Evolutionary conservation across 2,113 vertebrate species (phyloP), one percentile per base, ranked within the genome.

Genomic region (Eulemur rufifrons): DNA sequence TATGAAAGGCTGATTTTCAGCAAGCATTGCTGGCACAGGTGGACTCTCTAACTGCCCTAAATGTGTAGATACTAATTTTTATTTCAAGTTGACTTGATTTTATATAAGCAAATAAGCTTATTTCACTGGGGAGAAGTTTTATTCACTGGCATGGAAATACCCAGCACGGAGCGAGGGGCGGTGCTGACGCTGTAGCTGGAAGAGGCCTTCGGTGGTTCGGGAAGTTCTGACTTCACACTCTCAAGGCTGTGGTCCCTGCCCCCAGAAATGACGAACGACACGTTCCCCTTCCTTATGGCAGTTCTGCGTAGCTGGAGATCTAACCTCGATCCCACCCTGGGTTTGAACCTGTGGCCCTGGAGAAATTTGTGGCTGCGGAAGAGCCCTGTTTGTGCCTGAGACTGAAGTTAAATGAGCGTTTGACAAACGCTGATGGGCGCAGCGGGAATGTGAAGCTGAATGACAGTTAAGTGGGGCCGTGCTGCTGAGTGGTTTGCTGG

Each of bases 301-400:
- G 3, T 59, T 93, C 61, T 95, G 37, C 84, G 91, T 45, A 91
- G 87, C 74, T 96, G 92, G 71, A 93, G 9, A 17, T 90, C 92
- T 95, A 82, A 69, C 80, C 74, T 63, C 59, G 76, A 92, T 66
- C 39, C 14, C 39, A 4, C 34, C 84, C 27, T n/a, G 45, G n/a
- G 42, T 96, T 94, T 39, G 42, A 76, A 56, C 87, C 34, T 5
- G 0, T 86, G 86, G 39, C 56, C 96, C 63, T 42, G 17, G 34
- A 34, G 66, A 87, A 91, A 76, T 78, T 42, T 89, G 11, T 59
- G 15, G 29, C 14, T 86, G 17, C 10, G 17, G 1, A 14, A 8
- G 54, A 92, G 34, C 85, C 42, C 34, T 95, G 50, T 77, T 94
- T 94, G 27, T 90, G 52, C 82, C 69, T 56, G 63, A 84, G 4